These are phyloP conservation scores for Lacerta bilineata DNA, from an alignment of 2,797 vertebrate genomes.

Conservation along the genomic window DNA sequence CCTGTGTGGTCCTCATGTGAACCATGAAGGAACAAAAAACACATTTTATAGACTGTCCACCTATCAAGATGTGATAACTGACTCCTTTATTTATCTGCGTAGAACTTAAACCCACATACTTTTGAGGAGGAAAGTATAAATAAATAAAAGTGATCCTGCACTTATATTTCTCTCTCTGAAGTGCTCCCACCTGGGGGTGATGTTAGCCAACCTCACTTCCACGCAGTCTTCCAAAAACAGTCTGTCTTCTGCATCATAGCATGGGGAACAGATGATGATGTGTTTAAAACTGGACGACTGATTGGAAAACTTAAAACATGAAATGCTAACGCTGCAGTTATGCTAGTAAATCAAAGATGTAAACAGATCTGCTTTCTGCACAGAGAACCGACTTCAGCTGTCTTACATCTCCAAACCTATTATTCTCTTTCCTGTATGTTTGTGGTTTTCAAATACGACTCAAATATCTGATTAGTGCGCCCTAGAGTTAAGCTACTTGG, in stretches of 20 bases:
- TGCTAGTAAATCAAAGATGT: constrained; percentile 39
- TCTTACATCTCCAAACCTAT: constrained; percentile 25
- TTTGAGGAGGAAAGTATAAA: constrained; percentile 16
- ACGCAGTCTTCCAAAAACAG: neutral
- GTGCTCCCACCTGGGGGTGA: constrained; percentile 32
- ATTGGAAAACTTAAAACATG: constrained; percentile 39
- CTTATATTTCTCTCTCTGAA: neutral
- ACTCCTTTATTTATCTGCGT: constrained; percentile 32
- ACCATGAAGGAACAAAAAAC: neutral
- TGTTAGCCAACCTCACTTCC: neutral
- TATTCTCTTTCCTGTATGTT: constrained; percentile 28
- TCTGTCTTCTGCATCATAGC: neutral
- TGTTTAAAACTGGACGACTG: constrained; percentile 36
- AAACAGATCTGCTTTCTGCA: constrained; percentile 44
- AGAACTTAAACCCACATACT: constrained; percentile 33
- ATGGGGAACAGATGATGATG: constrained; percentile 24
- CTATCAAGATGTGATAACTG: constrained; percentile 27
- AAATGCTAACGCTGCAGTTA: constrained; percentile 36
- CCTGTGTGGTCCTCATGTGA: constrained; percentile 26
- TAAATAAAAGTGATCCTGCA: constrained; percentile 8
- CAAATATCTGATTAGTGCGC: constrained; percentile 21
- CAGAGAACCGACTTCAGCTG: constrained; percentile 26
- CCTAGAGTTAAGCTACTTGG: constrained; percentile 14
- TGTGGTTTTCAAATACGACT: constrained; percentile 36
- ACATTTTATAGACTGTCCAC: constrained; percentile 1